Percentiles rank a stretch among this genome's conserved stretches.
phyloP scores from a whole-genome alignment of 2,113 vertebrate species.

The Tauraco erythrolophus region DNA sequence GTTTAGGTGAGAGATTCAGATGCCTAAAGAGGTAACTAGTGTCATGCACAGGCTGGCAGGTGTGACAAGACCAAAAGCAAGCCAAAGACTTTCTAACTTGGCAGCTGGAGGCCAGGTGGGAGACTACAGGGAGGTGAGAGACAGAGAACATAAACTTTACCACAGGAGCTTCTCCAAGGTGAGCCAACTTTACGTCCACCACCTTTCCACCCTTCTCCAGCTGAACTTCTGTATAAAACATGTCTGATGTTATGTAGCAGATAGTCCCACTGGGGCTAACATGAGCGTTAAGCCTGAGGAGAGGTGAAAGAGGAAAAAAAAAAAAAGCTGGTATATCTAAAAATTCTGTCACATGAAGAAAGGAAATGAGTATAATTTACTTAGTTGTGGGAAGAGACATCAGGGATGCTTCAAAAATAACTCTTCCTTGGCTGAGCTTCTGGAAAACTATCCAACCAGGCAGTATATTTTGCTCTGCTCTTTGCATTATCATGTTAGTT shows the following conservation, averaged over 20 bases:
- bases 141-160: conserved; percentile 65
- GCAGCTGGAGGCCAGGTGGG: background rate
- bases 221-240: conserved; percentile 87
- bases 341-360: background rate
- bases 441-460: background rate
- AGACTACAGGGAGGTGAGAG: background rate
- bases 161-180: conserved; percentile 77
- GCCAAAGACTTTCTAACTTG: background rate
- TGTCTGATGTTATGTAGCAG: conserved; percentile 85
- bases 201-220: conserved; percentile 78
- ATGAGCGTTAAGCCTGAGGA: conserved; percentile 80
- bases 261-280: conserved; percentile 75
- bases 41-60: background rate
- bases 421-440: background rate
- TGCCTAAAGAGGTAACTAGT: background rate
- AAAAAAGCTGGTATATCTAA: background rate
- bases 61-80: background rate
- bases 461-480: background rate
- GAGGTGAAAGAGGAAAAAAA: background rate
- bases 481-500: background rate
- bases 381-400: background rate
- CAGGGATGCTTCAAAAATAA: conserved; percentile 32
- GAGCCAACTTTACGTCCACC: conserved; percentile 81
- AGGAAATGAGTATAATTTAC: background rate
- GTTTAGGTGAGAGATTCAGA: background rate